These are phyloP conservation scores for Triplophysa tibetana DNA, from an alignment of 2,113 vertebrate genomes.

Conservation along the genomic window DNA sequence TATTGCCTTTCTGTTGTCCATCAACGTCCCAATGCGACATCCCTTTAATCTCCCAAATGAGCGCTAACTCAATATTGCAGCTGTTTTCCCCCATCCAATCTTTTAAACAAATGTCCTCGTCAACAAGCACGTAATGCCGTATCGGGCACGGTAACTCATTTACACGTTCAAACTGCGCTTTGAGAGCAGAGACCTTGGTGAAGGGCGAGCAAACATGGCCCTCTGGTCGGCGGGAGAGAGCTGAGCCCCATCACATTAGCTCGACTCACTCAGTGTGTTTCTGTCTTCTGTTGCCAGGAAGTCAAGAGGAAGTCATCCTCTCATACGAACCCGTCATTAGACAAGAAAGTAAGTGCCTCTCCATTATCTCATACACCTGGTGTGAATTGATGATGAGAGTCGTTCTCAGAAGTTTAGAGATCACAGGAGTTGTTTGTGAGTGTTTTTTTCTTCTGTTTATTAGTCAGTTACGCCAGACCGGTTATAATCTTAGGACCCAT, in stretches of 20 bases:
- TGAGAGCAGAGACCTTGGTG: constrained; percentile 22
- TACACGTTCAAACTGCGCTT: constrained; percentile 17
- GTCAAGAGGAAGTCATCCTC: constrained; percentile 92
- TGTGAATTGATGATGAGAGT: not conserved
- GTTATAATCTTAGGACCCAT: constrained; percentile 97
- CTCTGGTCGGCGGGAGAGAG: not conserved
- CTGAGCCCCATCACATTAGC: not conserved
- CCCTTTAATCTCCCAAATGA: constrained; percentile 30
- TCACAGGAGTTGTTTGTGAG: not conserved
- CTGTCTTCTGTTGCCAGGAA: constrained; percentile 80
- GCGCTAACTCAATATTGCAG: constrained; percentile 16
- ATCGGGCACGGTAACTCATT: constrained; percentile 43
- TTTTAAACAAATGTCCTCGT: constrained; percentile 28
- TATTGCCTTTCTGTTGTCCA: constrained; percentile 18
- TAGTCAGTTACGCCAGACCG: constrained; percentile 93
- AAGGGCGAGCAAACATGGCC: not conserved
- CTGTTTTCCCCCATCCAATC: not conserved
- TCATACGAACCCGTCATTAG: constrained; percentile 94
- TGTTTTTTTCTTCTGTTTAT: constrained; percentile 2
- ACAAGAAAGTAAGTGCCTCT: constrained; percentile 89
- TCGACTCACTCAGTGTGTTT: constrained; percentile 40
- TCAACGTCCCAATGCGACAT: constrained; percentile 13
- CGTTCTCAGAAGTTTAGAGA: not conserved
- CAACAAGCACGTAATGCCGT: not conserved
- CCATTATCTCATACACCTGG: not conserved